These are phyloP conservation scores for Mallotus villosus DNA, from an alignment of 2,797 vertebrate species.

Conservation along the genomic window DNA sequence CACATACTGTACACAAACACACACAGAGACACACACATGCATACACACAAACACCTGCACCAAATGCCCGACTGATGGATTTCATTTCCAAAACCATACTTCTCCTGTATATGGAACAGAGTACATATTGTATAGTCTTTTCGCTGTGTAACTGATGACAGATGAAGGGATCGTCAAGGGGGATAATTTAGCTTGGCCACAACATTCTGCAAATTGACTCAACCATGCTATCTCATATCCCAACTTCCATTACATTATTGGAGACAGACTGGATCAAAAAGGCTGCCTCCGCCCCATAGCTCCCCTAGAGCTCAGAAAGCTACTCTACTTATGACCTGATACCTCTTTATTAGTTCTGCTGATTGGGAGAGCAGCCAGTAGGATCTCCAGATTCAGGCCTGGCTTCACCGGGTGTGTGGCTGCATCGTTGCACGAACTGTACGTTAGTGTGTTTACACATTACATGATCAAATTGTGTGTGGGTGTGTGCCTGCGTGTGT, in stretches of 20 bases:
- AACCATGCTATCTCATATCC: conserved; percentile 57
- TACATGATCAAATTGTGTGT: neutral
- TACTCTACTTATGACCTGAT: conserved; percentile 71
- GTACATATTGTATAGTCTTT: conserved; percentile 54
- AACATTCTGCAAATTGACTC: conserved; percentile 61
- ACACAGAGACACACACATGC: neutral
- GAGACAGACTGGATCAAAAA: conserved; percentile 66
- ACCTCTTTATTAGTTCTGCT: conserved; percentile 75
- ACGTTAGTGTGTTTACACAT: conserved; percentile 26
- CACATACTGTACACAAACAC: no score
- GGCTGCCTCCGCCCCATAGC: conserved; percentile 55
- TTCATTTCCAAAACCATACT: conserved; percentile 33
- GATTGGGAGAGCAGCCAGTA: conserved; percentile 70
- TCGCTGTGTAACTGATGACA: conserved; percentile 60
- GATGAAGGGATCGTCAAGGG: conserved; percentile 66
- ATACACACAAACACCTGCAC: conserved; percentile 5
- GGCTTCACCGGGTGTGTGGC: conserved; percentile 29
- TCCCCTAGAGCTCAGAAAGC: conserved; percentile 52
- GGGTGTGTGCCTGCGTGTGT: conserved; percentile 15
- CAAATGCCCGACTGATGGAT: conserved; percentile 42
- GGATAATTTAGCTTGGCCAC: conserved; percentile 60
- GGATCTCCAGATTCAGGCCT: conserved; percentile 56
- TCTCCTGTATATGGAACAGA: conserved; percentile 43
- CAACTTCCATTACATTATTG: conserved; percentile 67
- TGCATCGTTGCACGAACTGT: conserved; percentile 27